Base-by-base conservation (phyloP, 1,140 invertebrate species). In the Penaeus chinensis region DNA sequence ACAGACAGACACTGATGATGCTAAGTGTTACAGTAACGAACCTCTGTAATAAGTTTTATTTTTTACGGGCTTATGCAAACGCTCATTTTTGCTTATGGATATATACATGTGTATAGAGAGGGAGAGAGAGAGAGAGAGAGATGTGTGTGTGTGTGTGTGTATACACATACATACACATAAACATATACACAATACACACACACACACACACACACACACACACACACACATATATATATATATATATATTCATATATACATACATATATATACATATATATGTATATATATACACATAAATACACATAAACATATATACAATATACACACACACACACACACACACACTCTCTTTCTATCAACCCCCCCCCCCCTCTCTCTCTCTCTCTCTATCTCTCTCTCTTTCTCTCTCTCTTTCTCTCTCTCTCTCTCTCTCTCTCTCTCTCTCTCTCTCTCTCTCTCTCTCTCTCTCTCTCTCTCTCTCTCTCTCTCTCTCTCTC, bases 211-310 rank as follows among this genome's bases (percentile, higher is more conserved):
- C 27, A 22, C 22, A 24, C 27, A 74, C 32, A 74, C 32, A 22
- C 32, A 74, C 32, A 74, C 10, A 22, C 32, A 74, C 10, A 74
- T 74, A 74, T 32, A 32, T 74, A 10, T 74, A 74, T 74, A 74
- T 74, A 74, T 74, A 74, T 74, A 74, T 74, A 74, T 74, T 3
- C 32, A 74, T 74, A 32, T 74, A 74, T 74, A 32, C 27, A 74
- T 74, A 74, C 32, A 74, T 74, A 74, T 32, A 74, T 27, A 74
- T 27, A 74, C 11, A 74, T 27, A 74, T 27, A 74, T 27, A 74
- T 27, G 32, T 24, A 74, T 27, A 24, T 27, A 74, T 27, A 32
- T 27, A 74, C 11, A 74, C 1, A 74, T 27, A 74, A 8, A 74
- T 27, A n/a, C 47, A 47, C 0, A 13, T 13, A 10, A 0, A 13